These are phyloP conservation scores for Halocynthia aurantium DNA, from an alignment of 23 tunicate genomes.

Conservation along the genomic window DNA sequence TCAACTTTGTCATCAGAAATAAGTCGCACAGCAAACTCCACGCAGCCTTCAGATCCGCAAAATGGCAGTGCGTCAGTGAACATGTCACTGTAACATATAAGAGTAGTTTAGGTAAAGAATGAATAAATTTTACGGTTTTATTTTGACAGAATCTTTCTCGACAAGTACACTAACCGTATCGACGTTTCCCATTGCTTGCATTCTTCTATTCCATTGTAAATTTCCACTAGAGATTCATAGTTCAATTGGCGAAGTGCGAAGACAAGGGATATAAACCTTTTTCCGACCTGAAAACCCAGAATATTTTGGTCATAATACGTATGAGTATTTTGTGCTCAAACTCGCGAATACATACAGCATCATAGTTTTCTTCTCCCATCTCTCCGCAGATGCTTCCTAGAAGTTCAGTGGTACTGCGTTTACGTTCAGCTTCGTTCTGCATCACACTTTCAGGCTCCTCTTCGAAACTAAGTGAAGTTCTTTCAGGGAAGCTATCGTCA, in stretches of 20 bases:
- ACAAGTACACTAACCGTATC: not conserved
- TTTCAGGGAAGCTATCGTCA: slow-evolving; percentile 1
- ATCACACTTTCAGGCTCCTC: slow-evolving; percentile 29
- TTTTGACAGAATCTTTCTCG: not conserved
- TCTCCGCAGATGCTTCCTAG: slow-evolving; percentile 36
- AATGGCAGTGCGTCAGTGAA: slow-evolving; percentile 78
- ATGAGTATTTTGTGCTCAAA: not conserved
- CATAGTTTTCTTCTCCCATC: slow-evolving; percentile 57
- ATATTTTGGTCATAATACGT: not conserved
- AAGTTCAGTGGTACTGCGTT: slow-evolving; percentile 32
- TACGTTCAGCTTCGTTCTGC: slow-evolving; percentile 5
- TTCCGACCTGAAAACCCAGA: slow-evolving; percentile 47
- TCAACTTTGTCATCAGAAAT: slow-evolving; percentile 31
- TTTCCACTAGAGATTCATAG: slow-evolving; percentile 18
- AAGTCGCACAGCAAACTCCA: slow-evolving; percentile 40
- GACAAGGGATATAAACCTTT: slow-evolving; percentile 57
- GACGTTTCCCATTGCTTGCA: not conserved
- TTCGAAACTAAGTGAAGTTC: slow-evolving; percentile 45
- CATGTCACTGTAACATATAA: slow-evolving; percentile 56
- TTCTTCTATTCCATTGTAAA: not conserved
- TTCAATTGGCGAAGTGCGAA: slow-evolving; percentile 66
- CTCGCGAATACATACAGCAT: slow-evolving; percentile 17
- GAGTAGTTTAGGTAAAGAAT: not conserved
- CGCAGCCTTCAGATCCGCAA: slow-evolving; percentile 95
- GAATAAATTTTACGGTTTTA: not conserved